phyloP scores from a whole-genome alignment of 2,113 vertebrate species.

The Motacilla tschutschensis region DNA sequence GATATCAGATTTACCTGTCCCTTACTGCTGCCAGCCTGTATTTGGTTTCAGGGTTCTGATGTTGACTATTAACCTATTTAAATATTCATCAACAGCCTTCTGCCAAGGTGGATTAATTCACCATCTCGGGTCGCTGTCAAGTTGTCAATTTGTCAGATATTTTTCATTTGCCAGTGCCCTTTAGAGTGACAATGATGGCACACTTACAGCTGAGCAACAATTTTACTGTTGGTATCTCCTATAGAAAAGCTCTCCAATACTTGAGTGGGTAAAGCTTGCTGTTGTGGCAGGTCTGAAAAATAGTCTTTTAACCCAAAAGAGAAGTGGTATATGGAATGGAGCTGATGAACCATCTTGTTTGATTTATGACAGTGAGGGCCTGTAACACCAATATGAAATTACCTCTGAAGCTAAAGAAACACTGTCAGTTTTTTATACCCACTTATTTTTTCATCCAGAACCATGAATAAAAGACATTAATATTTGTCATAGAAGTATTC shows the following conservation, averaged over 20 bases:
- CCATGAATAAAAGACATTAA: not conserved
- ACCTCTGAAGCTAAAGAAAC: not conserved
- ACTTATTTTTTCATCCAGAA: not conserved
- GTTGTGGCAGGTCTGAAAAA: not conserved
- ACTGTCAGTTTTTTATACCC: not conserved
- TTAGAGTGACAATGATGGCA: constrained; percentile 24
- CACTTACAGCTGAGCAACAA: not conserved
- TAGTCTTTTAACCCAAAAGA: not conserved
- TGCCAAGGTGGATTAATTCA: constrained; percentile 61
- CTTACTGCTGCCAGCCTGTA: constrained; percentile 26
- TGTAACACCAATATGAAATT: not conserved
- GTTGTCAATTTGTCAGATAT: constrained; percentile 57
- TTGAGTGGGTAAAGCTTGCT: not conserved
- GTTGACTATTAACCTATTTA: constrained; percentile 67
- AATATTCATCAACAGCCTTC: constrained; percentile 61
- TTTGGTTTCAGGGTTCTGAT: constrained; percentile 52
- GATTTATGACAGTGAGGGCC: not conserved
- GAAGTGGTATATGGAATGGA: not conserved
- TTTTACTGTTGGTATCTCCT: not conserved
- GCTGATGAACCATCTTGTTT: not conserved
- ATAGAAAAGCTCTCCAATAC: not conserved
- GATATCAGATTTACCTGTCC: constrained; percentile 33
- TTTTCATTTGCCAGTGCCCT: constrained; percentile 45
- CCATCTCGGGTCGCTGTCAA: not conserved
- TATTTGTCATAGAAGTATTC: not conserved